phyloP scores from a whole-genome alignment of 2,888 invertebrate genomes.

The Notodonta ziczac region DNA sequence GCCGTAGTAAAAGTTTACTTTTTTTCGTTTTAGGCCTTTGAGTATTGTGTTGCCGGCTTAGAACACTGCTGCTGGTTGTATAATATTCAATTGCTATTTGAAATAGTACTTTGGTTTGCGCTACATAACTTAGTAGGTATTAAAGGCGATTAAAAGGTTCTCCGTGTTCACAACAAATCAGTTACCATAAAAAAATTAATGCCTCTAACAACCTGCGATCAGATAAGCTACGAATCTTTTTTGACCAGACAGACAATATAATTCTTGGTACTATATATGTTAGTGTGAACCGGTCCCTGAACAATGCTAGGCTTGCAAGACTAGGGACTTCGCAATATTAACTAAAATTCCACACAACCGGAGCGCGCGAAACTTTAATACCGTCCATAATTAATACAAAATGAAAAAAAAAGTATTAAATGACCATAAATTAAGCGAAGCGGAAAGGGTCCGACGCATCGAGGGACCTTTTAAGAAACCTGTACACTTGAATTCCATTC shows the following conservation, averaged over 20 bases:
- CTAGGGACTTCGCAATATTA: conserved; percentile 16
- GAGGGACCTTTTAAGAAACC: conserved; percentile 82
- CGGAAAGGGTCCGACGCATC: conserved; percentile 81
- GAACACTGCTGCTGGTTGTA: too few species aligned
- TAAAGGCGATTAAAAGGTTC: too few species aligned
- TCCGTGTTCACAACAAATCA: neutral
- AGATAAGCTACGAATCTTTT: neutral
- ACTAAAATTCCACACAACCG: conserved; percentile 44
- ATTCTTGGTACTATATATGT: neutral
- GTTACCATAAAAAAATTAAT: neutral
- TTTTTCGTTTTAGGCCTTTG: too few species aligned
- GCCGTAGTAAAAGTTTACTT: too few species aligned
- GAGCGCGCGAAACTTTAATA: conserved; percentile 68
- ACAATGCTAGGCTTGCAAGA: conserved; percentile 11
- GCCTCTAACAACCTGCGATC: neutral
- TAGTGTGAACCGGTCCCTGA: conserved; percentile 3
- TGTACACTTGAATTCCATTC: conserved; percentile 83
- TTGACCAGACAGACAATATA: conserved; percentile 1
- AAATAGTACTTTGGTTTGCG: too few species aligned
- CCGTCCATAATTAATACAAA: conserved; percentile 75
- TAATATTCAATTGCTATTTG: too few species aligned
- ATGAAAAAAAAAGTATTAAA: conserved; percentile 65
- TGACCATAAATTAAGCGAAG: conserved; percentile 78
- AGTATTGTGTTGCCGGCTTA: too few species aligned
- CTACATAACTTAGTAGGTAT: too few species aligned